Evolutionary conservation across 2,888 invertebrate genomes (phyloP), one percentile per base, ranked within the genome.

Genomic region (Dicycla oo): DNA sequence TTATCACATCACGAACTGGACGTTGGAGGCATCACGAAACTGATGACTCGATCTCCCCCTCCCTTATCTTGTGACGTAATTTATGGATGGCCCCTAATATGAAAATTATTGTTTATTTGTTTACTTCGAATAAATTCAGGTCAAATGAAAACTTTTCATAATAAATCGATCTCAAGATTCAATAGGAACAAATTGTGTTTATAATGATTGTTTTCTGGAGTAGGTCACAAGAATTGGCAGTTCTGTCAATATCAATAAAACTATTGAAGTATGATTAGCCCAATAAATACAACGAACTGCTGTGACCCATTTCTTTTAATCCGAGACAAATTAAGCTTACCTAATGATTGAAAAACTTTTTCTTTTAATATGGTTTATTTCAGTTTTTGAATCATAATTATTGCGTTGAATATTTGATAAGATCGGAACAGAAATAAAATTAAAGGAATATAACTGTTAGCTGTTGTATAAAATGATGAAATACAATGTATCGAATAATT

Each of bases 141-240:
- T 49, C 23, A 78, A 15, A n/a, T 18, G 45, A 30, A 20, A 72
- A 58, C 15, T 58, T 47, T 49, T 58, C 18, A 6, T 34, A 51
- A 53, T 18, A 69, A 40, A 34, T 54, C 47, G 13, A 51, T 51
- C 18, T 49, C 47, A 47, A 18, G 30, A 11, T 18, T 47, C n/a
- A 15, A 38, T 49, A 43, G 13, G n/a, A 57, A 34, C 26, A n/a
- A 73, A 78, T 56, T n/a, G 15, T 56, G 30, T 66, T 66, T n/a
- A 53, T 49, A 30, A 34, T 26, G 0, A 34, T 38, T 11, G 40
- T 18, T 78, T 64, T 63, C 40, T 60, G 30, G 63, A 64, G 58
- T 79, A 76, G 73, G 79, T 78, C 73, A 60, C 3, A 34, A 23
- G 11, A 49, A 58, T 78, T 58, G 63, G 40, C 34, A 64, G 70